Percentiles rank a stretch among this genome's conserved stretches.
These are phyloP conservation scores for Diarsia rubi DNA, from an alignment of 2,888 invertebrate genomes.

Conservation along the genomic window DNA sequence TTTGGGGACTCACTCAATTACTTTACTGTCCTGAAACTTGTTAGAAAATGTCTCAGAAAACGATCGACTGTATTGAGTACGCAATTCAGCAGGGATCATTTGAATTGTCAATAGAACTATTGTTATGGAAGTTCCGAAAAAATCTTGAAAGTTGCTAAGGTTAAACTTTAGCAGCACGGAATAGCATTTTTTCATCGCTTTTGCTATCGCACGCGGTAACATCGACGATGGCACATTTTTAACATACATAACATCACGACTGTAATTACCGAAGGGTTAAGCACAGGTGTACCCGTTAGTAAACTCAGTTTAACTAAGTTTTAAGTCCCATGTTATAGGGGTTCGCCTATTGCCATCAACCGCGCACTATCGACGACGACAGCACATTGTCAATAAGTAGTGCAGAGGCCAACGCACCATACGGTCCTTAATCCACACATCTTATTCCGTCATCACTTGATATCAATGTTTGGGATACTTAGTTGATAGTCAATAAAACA, in stretches of 20 bases:
- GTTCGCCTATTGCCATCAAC: too few relatives aligned
- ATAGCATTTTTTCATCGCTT: neutral
- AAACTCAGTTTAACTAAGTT: too few relatives aligned
- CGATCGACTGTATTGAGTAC: neutral
- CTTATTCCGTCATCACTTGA: neutral
- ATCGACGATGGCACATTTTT: neutral
- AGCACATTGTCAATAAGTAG: neutral
- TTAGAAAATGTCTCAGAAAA: slow-evolving; percentile 17
- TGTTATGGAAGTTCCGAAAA: neutral
- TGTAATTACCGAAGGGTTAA: too few relatives aligned
- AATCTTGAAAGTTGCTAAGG: neutral
- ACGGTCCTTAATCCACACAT: neutral
- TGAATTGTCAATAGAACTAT: slow-evolving; percentile 1
- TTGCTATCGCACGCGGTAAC: neutral
- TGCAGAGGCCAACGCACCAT: neutral
- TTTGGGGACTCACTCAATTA: slow-evolving; percentile 31
- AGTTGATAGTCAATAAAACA: slow-evolving; percentile 57
- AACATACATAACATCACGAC: too few relatives aligned
- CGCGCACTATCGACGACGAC: too few relatives aligned
- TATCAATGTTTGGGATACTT: neutral
- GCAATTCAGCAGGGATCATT: slow-evolving; percentile 5
- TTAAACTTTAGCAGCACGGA: neutral
- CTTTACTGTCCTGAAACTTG: neutral
- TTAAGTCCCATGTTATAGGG: too few relatives aligned
- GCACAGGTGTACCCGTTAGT: too few relatives aligned